Evolutionary conservation across 2,113 vertebrate genomes (phyloP), one percentile per base, ranked within the genome.

Genomic region (Hippocampus mohnikei): DNA sequence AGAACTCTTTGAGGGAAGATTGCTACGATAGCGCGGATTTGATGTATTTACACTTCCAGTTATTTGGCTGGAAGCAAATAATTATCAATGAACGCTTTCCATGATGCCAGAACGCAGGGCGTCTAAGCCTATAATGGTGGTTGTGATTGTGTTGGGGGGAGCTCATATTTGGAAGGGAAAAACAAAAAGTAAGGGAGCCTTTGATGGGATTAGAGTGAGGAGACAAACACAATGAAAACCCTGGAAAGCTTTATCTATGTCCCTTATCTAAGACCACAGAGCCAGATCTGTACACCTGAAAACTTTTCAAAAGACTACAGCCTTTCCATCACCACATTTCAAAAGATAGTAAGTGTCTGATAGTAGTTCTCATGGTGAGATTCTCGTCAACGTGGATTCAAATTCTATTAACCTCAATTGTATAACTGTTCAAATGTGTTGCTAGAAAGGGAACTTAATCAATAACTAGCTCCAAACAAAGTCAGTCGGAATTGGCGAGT

Each of bases 121-220:
- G 75, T 79, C 68, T 65, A 74, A 83, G 37, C 67, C 69, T 44
- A 44, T 69, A 42, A 76, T 7, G 55, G 64, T 77, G 76, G 76
- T 84, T 8, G 52, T 11, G 8, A 55, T 55, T 55, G 48, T 15
- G 16, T 3, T 3, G 46, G 2, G 46, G 66, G 80, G 74, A 74
- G 84, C 41, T 84, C 59, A 71, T 71, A 65, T 83, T 77, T 16
- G 8, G n/a, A 74, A 69, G 44, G 71, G 69, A 71, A 86, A 86
- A 83, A 80, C 53, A 82, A 82, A 82, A 84, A 71, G 69, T 78
- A 72, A 46, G 65, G 66, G 73, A 84, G 69, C 70, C 84, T 88
- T 88, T 88, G 89, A 88, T 84, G 83, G 89, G 84, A 89, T 91
- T 88, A 89, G 73, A 83, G 81, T 81, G 71, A 67, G 74, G 79